Evolutionary conservation across 2,113 vertebrate genomes (phyloP), one percentile per base, ranked within the genome.

Genomic region (Rhea americana): DNA sequence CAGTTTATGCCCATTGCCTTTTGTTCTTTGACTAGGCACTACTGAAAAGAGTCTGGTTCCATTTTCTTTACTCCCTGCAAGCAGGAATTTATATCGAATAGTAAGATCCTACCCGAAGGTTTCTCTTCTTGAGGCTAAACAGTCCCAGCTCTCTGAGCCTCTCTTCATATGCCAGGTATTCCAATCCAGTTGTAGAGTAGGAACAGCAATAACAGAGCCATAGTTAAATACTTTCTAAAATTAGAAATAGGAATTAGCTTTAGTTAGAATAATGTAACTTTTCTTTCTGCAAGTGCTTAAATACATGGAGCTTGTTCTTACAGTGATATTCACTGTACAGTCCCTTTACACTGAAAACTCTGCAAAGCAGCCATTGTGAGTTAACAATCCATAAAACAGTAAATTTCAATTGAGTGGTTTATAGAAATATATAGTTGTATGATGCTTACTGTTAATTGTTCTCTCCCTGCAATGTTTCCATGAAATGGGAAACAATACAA

Each of bases 331-430:
- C 72, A 24, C 75, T 56, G 84, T 63, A 51, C 73, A 20, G 11
- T 83, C 48, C 26, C 80, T 85, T 87, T 89, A 67, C 43, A 62
- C 20, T 73, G 53, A 86, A 88, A 75, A 18, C 6, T 93, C 80
- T 86, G 58, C 59, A 79, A 51, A 80, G 59, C 82, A 84, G 17
- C 41, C 13, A 22, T 66, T 87, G 67, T 55, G 66, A 95, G 55
- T 78, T 82, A 59, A 47, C 22, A 76, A 63, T 82, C 68, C 50
- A 55, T 63, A 55, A 62, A 93, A 13, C 37, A 79, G 45, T 92
- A 78, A 93, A 94, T 91, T 89, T 30, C 80, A 80, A 87, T 85
- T 32, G 68, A 95, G 77, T 80, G 92, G 20, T 6, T 91, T 94
- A 62, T 70, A 67, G 45, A 77, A 87, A 51, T 45, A 26, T 14